Conservation (phyloP, 1,140 invertebrate genomes). For the Drosophila kurseongensis region DNA sequence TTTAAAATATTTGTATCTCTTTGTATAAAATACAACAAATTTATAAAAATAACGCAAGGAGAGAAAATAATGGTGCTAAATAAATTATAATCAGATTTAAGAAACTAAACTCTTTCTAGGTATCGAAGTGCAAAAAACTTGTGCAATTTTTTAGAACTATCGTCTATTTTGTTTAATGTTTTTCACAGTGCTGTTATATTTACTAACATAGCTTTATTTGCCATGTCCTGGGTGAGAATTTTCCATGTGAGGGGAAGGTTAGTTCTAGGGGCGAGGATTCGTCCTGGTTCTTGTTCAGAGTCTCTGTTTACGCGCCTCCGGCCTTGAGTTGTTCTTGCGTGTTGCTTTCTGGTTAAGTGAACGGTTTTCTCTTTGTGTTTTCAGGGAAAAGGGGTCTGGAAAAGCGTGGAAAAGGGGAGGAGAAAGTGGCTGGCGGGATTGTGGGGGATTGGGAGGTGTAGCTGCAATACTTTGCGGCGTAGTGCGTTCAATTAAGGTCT, state of each 20-base stretch:
- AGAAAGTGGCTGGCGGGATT: background rate
- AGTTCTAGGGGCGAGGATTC: conserved; percentile 5
- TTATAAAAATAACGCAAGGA: too few relatives aligned
- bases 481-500: conserved; percentile 46
- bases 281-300: conserved; percentile 36
- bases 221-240: conserved; percentile 65
- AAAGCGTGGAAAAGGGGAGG: background rate
- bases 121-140: too few relatives aligned
- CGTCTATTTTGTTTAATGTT: too few relatives aligned
- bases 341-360: conserved; percentile 78
- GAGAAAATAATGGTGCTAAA: too few relatives aligned
- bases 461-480: conserved; percentile 43
- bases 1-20: too few relatives aligned
- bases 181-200: conserved; percentile 31
- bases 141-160: too few relatives aligned
- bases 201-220: conserved; percentile 62
- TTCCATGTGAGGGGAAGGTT: conserved; percentile 12
- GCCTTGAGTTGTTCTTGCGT: conserved; percentile 67
- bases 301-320: conserved; percentile 56
- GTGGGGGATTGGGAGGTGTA: conserved; percentile 1
- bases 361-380: conserved; percentile 53
- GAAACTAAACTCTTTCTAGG: too few relatives aligned
- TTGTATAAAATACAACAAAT: too few relatives aligned
- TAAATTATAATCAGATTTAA: background rate
- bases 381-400: background rate